phyloP scores from a whole-genome alignment of 2,113 vertebrate species.

The Geococcyx californianus region DNA sequence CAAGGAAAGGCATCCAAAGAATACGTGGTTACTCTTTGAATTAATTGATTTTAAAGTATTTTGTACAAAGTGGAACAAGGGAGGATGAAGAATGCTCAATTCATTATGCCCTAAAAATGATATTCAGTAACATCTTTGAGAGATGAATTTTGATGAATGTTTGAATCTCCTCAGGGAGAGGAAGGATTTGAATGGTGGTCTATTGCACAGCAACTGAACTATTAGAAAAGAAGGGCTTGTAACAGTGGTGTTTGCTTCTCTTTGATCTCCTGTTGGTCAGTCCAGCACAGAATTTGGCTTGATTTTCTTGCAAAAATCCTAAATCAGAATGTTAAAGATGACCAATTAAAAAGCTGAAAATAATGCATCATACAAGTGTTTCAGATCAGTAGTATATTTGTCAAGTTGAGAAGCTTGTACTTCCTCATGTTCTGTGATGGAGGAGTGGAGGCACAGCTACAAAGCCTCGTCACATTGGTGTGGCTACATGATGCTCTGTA shows the following conservation, averaged over 20 bases:
- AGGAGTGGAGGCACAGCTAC: background rate
- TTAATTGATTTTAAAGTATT: background rate
- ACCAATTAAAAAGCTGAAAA: background rate
- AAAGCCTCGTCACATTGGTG: background rate
- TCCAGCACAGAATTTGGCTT: background rate
- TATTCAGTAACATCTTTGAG: background rate
- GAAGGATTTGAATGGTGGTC: background rate
- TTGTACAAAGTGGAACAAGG: background rate
- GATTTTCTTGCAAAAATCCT: background rate
- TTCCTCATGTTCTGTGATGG: fast-evolving
- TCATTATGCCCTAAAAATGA: background rate
- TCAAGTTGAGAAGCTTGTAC: background rate
- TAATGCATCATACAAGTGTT: background rate
- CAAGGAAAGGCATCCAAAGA: background rate
- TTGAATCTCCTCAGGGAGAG: background rate
- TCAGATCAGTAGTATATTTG: background rate
- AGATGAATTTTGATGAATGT: background rate
- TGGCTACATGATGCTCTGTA: background rate
- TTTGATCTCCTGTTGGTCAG: background rate
- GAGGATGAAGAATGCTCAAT: background rate
- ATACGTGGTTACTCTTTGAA: background rate
- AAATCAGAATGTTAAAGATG: background rate
- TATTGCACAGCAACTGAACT: background rate
- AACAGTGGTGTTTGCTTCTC: background rate
- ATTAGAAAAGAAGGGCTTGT: background rate